Conservation (phyloP, 2,797 vertebrate species). For the Peromyscus eremicus region DNA sequence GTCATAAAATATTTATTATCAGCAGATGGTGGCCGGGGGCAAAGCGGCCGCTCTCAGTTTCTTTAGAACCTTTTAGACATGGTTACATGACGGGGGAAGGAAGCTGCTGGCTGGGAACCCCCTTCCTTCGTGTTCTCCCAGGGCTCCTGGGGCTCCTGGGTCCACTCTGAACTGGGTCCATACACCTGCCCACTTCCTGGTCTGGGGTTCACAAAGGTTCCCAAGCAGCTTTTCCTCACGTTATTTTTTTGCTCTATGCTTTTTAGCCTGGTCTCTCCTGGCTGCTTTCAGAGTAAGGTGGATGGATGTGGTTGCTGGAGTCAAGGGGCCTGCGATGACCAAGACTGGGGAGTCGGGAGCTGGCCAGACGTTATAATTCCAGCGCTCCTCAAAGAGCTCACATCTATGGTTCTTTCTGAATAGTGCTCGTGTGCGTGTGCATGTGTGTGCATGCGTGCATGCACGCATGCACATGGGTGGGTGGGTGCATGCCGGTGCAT, state of each 20-base stretch:
- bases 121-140: not conserved
- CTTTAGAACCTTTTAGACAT: conserved; percentile 22
- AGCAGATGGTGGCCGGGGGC: conserved; percentile 72
- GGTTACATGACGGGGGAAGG: not conserved
- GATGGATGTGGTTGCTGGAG: too few relatives aligned
- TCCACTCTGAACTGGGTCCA: not conserved
- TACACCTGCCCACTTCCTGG: not conserved
- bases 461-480: accelerated
- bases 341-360: not conserved
- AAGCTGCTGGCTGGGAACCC: not conserved
- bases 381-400: not conserved
- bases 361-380: not conserved
- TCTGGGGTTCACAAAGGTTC: not conserved
- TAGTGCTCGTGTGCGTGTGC: accelerated
- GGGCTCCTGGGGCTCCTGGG: not conserved
- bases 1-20: conserved; percentile 78
- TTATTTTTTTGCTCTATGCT: not conserved
- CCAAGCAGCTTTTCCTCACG: not conserved
- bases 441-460: not conserved
- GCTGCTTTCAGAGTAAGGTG: not conserved
- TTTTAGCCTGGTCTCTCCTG: not conserved
- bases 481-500: not conserved
- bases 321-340: accelerated
- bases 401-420: not conserved
- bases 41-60: not conserved